phyloP scores from a whole-genome alignment of 1,140 invertebrate species.

The Drosophila azteca region DNA sequence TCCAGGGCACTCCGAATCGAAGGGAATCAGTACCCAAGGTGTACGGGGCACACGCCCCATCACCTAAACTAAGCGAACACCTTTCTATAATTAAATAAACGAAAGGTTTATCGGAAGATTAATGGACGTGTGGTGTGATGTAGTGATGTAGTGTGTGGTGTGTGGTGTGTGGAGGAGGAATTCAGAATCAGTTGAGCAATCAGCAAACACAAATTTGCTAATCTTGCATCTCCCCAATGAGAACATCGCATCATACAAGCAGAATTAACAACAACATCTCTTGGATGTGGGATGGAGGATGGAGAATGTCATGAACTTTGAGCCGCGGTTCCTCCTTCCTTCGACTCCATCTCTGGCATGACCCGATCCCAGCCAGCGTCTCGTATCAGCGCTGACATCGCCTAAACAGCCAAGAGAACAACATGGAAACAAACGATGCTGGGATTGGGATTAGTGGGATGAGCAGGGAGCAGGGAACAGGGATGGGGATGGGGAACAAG shows the following conservation, averaged over 20 bases:
- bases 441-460: not conserved
- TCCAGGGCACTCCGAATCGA: constrained; percentile 23
- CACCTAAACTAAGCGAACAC: not conserved
- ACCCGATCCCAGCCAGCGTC: constrained; percentile 63
- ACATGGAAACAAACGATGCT: constrained; percentile 22
- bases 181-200: constrained; percentile 49
- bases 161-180: constrained; percentile 48
- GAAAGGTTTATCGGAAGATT: constrained; percentile 57
- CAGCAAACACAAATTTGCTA: constrained; percentile 62
- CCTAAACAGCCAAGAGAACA: constrained; percentile 51
- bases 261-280: constrained; percentile 52
- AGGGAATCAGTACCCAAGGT: constrained; percentile 9
- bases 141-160: constrained; percentile 17
- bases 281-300: not conserved
- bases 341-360: constrained; percentile 31
- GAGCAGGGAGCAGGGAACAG: not conserved
- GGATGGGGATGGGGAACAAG: constrained; percentile 42
- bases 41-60: constrained; percentile 7
- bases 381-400: constrained; percentile 72
- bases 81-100: constrained; percentile 63
- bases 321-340: constrained; percentile 21
- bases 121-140: constrained; percentile 32
- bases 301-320: constrained; percentile 69
- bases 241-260: constrained; percentile 67
- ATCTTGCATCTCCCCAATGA: constrained; percentile 62